Evolutionary conservation across 2,797 vertebrate species (phyloP).

Genomic region (Danio jaintianensis): DNA sequence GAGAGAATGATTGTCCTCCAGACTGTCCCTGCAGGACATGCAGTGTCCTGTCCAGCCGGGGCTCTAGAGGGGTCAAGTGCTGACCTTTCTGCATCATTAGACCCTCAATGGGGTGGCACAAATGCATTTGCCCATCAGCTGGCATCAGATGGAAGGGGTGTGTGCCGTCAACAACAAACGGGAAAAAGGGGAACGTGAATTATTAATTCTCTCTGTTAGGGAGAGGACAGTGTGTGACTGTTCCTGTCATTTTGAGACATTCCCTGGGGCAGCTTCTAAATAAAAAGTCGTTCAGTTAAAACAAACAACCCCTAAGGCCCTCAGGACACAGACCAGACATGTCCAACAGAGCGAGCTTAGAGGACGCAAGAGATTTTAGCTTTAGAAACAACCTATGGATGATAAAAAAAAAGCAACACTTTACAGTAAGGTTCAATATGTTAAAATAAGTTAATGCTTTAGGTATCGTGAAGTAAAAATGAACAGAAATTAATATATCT

Average conservation of each 20-base stretch:
- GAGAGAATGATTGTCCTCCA: conserved; percentile 22
- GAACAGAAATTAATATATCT: too few species aligned
- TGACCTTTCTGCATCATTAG: conserved; percentile 62
- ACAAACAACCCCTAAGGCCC: conserved; percentile 58
- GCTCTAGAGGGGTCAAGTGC: conserved; percentile 41
- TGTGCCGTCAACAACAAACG: conserved; percentile 47
- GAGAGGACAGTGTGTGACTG: conserved; percentile 56
- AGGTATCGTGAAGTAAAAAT: neutral
- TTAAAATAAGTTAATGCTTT: neutral
- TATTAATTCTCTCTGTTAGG: conserved; percentile 60
- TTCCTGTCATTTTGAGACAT: conserved; percentile 52
- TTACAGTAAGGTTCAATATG: neutral
- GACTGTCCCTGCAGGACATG: conserved; percentile 13
- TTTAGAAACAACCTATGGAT: neutral
- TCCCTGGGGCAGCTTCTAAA: conserved; percentile 57
- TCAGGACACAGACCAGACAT: conserved; percentile 56
- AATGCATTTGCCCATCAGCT: conserved; percentile 58
- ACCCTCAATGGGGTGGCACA: conserved; percentile 60
- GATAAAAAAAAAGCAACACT: conserved; percentile 17
- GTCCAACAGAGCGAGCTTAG: conserved; percentile 30
- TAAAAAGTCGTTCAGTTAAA: conserved; percentile 60
- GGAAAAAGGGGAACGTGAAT: conserved; percentile 52
- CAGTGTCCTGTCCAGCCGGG: conserved; percentile 27
- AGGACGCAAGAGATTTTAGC: conserved; percentile 16
- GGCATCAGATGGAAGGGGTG: conserved; percentile 51